Conservation (phyloP, 23 tunicate genomes). For the Ascidia mentula region DNA sequence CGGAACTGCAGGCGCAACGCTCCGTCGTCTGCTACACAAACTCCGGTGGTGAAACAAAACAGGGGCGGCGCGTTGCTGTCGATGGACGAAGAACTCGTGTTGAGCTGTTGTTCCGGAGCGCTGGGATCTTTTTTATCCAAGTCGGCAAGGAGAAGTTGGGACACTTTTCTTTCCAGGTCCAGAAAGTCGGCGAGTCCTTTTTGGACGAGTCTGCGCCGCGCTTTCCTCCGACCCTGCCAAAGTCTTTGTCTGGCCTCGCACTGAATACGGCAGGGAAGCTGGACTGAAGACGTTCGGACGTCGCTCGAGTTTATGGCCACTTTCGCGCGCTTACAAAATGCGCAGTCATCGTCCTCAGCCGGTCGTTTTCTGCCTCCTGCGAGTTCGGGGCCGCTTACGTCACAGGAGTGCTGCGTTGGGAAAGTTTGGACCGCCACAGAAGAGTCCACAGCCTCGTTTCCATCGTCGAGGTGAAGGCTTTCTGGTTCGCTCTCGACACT, state of each 20-base stretch:
- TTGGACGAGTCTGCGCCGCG: conserved; percentile 56
- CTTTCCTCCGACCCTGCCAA: conserved; percentile 88
- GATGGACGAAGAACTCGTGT: conserved; percentile 27
- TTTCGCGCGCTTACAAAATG: conserved; percentile 42
- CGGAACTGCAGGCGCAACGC: conserved; percentile 15
- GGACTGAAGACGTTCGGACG: neutral
- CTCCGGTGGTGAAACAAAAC: neutral
- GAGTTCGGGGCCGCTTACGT: neutral
- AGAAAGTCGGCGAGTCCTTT: conserved; percentile 49
- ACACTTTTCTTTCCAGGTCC: conserved; percentile 67
- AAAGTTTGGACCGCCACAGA: neutral
- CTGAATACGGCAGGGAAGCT: conserved; percentile 28
- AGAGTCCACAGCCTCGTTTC: neutral
- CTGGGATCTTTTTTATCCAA: neutral
- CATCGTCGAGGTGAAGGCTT: neutral
- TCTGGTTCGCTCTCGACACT: neutral
- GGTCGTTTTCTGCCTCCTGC: conserved; percentile 13
- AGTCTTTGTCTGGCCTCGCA: conserved; percentile 49
- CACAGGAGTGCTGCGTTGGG: too few relatives aligned
- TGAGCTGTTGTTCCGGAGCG: neutral
- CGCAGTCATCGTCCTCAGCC: conserved; percentile 1
- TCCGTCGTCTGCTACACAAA: neutral
- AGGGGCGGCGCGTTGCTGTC: neutral
- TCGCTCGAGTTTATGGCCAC: conserved; percentile 33
- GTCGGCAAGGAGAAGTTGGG: conserved; percentile 63